Base-by-base conservation (phyloP, 1,140 invertebrate genomes). In the Drosophila rufa region DNA sequence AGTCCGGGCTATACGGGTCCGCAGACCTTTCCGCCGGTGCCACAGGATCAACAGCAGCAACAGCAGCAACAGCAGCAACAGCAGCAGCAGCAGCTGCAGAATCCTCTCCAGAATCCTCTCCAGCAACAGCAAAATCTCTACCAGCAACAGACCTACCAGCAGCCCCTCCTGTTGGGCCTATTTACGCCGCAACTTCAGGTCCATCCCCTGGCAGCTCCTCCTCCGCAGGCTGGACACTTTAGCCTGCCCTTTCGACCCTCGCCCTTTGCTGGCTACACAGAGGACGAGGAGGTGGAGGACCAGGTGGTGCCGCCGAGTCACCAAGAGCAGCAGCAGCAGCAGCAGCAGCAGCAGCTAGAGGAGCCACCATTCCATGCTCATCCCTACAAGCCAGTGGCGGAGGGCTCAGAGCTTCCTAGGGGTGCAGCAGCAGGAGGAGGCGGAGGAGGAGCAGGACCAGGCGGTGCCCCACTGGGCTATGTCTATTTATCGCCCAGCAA, bases 1-100 rank as follows among this genome's bases (percentile, higher is more conserved):
- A 78, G 75, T 78, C 74, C 74, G 5, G 74, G 75, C 0, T 78
- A 77, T 27, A 77, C 48, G 25, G 75, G 74, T n/a, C 75, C 75
- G 0, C 75, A 78, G 43, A 78, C 75, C 8, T 78, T 78, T 61
- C 74, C 75, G 3, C 14, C 15, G 12, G 36, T 6, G 7, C 11
- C 22, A 19, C 55, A 77, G 61, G 62, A 55, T 53, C 59, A 66
- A 8, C 62, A 60, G 27, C 55, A 38, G 1, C 45, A 33, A 11
- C 25, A 25, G 43, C 30, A n/a, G 4, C 68, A 67, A 17, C 40
- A 47, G 12, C 46, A 25, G 9, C 30, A 38, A 15, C 45, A 55
- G 48, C 60, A 40, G 22, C 47, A 17, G 51, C 56, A 62, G 2
- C 33, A 42, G 11, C 33, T 6, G 3, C 55, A 15, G 27, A n/a